Conservation (phyloP, 2,888 invertebrate species). For the Himalopsyche anomala region DNA sequence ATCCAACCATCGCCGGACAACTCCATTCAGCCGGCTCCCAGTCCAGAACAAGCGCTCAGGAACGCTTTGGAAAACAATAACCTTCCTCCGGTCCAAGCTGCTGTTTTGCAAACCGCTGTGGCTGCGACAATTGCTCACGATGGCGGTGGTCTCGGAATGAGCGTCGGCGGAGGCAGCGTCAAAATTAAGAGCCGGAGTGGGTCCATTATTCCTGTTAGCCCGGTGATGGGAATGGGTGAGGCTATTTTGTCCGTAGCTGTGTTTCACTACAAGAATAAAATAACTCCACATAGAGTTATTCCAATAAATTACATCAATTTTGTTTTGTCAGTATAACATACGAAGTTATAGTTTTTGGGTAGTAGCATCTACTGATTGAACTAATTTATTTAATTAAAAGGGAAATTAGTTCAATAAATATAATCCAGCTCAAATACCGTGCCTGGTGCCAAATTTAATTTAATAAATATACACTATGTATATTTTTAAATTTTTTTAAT, state of each 20-base stretch:
- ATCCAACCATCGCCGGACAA: slow-evolving; percentile 11
- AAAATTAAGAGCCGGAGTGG: slow-evolving; percentile 73
- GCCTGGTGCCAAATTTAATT: no score
- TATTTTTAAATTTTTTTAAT: no score
- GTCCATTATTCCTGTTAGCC: slow-evolving; percentile 76
- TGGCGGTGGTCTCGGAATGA: slow-evolving; percentile 33
- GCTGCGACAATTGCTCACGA: slow-evolving; percentile 51
- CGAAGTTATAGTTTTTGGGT: no score
- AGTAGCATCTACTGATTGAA: no score
- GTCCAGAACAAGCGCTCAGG: slow-evolving; percentile 63
- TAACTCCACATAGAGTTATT: no score
- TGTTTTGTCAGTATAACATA: no score
- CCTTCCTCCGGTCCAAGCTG: slow-evolving; percentile 70
- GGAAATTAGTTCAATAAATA: no score
- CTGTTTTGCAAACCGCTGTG: slow-evolving; percentile 66
- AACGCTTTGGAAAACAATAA: slow-evolving; percentile 73
- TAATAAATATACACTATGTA: no score
- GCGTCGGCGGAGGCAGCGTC: slow-evolving; percentile 9
- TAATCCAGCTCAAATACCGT: no score
- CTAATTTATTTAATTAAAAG: no score
- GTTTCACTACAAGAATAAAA: neutral
- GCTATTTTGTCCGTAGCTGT: neutral
- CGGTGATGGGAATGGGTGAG: slow-evolving; percentile 76
- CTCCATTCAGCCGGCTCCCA: slow-evolving; percentile 9
- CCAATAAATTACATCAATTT: no score